Percentiles rank a stretch among this genome's conserved stretches.
These are phyloP conservation scores for Sphaerophoria taeniata DNA, from an alignment of 2,888 invertebrate species.

Conservation along the genomic window DNA sequence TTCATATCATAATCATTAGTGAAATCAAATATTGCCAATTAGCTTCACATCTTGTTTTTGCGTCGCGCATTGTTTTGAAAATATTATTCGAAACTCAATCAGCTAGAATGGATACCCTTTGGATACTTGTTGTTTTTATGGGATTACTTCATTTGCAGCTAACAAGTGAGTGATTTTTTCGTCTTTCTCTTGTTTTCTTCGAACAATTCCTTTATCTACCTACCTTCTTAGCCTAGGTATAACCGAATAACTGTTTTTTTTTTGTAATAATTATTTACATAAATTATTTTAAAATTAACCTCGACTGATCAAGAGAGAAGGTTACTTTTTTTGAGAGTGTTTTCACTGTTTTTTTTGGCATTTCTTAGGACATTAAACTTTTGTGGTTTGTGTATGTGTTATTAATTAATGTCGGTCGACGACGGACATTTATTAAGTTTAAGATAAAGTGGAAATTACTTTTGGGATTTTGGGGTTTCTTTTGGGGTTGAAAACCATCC, in stretches of 20 bases:
- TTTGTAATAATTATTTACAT: conserved; percentile 4
- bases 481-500: neutral
- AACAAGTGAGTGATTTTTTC: conserved; percentile 79
- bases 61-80: neutral
- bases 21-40: conserved; percentile 1
- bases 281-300: neutral
- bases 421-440: neutral
- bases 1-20: neutral
- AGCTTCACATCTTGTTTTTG: neutral
- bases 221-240: too few relatives aligned
- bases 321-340: neutral
- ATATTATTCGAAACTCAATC: conserved; percentile 1
- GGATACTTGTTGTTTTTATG: conserved; percentile 81
- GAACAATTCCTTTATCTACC: too few relatives aligned
- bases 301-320: neutral
- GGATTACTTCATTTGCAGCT: conserved; percentile 80
- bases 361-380: neutral
- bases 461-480: conserved; percentile 2
- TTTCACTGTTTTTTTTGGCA: neutral
- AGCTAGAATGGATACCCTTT: conserved; percentile 80
- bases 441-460: conserved; percentile 18
- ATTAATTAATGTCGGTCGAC: conserved; percentile 14
- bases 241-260: neutral
- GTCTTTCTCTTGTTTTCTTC: neutral
- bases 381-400: neutral